Evolutionary conservation across 2,888 invertebrate genomes (phyloP).

Genomic region (Rhorus exstirpatorius): DNA sequence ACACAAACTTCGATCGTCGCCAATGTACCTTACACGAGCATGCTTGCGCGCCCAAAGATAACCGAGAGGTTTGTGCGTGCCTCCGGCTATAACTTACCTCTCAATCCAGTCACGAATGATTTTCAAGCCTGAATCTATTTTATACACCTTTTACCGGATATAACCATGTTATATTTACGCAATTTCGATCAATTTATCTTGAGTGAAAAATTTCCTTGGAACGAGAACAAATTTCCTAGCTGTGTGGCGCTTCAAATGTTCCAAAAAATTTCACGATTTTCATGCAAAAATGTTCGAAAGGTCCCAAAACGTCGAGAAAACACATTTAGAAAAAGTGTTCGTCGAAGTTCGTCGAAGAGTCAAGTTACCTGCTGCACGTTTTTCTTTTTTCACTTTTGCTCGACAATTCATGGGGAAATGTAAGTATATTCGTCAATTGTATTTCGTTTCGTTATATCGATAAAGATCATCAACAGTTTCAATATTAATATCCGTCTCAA

Average conservation of each 20-base stretch:
- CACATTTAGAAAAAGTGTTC: no score
- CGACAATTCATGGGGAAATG: not conserved
- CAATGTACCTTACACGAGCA: conserved; percentile 37
- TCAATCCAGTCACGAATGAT: conserved; percentile 61
- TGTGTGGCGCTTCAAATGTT: not conserved
- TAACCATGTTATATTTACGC: not conserved
- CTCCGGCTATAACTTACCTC: conserved; percentile 41
- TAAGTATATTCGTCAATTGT: no score
- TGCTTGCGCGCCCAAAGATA: conserved; percentile 61
- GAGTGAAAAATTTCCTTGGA: not conserved
- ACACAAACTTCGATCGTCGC: conserved; percentile 37
- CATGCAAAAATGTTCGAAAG: no score
- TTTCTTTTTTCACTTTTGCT: not conserved
- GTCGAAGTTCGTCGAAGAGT: no score
- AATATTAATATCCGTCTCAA: not conserved
- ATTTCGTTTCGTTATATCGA: no score
- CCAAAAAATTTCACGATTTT: no score
- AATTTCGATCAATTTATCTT: no score
- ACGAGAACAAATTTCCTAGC: not conserved
- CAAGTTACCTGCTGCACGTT: no score
- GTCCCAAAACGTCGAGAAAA: no score
- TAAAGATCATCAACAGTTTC: not conserved
- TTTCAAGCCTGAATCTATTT: conserved; percentile 52
- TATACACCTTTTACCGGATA: conserved; percentile 57
- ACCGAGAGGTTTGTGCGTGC: conserved; percentile 52